Evolutionary conservation across 2,797 vertebrate genomes (phyloP).

Genomic region (Oreochromis mossambicus): DNA sequence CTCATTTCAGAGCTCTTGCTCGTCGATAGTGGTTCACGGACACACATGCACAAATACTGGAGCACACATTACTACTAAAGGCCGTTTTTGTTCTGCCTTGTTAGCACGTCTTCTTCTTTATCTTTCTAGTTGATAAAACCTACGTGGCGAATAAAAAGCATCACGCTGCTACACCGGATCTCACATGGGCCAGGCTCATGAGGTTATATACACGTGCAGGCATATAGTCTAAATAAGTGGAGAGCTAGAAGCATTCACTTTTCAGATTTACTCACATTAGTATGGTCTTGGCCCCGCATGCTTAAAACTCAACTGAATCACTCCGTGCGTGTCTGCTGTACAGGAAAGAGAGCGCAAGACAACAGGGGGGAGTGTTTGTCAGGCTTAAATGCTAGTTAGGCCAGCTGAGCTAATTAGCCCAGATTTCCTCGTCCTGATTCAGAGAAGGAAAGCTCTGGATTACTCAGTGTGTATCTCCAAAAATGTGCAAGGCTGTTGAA

Average conservation of each 20-base stretch:
- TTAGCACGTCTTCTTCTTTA: not conserved
- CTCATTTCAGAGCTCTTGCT: slow-evolving; percentile 14
- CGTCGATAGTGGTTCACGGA: slow-evolving; percentile 22
- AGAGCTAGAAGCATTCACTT: not conserved
- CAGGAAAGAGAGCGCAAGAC: not conserved
- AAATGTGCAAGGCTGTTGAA: slow-evolving; percentile 23
- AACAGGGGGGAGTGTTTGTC: slow-evolving; percentile 33
- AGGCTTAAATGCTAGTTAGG: slow-evolving; percentile 54
- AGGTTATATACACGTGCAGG: slow-evolving; percentile 29
- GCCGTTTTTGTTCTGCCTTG: not conserved
- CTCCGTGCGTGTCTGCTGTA: not conserved
- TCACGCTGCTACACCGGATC: not conserved
- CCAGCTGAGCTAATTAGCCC: slow-evolving; percentile 64
- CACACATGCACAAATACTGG: not conserved
- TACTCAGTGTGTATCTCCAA: slow-evolving; percentile 36
- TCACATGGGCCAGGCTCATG: slow-evolving; percentile 31
- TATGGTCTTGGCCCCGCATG: not conserved
- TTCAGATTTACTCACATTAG: not conserved
- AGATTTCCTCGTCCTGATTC: slow-evolving; percentile 56
- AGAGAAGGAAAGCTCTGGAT: slow-evolving; percentile 61
- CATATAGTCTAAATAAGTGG: slow-evolving; percentile 43
- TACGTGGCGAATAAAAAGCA: not conserved
- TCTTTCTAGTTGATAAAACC: not conserved
- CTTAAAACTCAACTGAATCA: not conserved
- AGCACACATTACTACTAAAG: not conserved